Evolutionary conservation across 2,797 vertebrate species (phyloP).

Genomic region (Pelochelys cantorii): DNA sequence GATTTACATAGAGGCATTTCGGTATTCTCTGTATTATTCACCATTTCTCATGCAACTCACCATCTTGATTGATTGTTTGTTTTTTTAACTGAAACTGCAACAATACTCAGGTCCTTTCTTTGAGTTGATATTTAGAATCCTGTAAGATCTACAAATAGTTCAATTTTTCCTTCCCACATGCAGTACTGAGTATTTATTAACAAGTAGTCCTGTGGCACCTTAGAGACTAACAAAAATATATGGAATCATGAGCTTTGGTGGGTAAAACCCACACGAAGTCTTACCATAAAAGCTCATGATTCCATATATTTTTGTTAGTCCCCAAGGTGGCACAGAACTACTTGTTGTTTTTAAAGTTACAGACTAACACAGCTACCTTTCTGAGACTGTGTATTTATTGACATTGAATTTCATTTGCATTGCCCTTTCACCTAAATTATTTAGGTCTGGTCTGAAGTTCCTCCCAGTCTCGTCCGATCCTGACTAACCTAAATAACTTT

Average conservation of each 20-base stretch:
- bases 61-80: background rate
- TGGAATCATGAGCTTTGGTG: no score
- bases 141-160: background rate
- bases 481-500: background rate
- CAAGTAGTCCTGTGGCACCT: no score
- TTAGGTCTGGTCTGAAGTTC: background rate
- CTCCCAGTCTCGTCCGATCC: background rate
- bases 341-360: no score
- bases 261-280: no score
- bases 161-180: fast-evolving
- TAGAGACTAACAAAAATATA: no score
- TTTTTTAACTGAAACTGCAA: background rate
- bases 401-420: background rate
- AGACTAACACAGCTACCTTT: no score
- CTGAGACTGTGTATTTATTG: background rate
- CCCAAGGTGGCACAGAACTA: no score
- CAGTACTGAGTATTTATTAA: background rate
- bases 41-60: background rate
- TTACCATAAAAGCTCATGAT: no score
- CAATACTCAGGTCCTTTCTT: background rate
- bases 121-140: background rate
- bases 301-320: no score
- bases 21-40: background rate
- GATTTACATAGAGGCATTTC: background rate
- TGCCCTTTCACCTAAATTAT: background rate